Evolutionary conservation across 2,888 invertebrate genomes (phyloP), one percentile per base, ranked within the genome.

Genomic region (Cheilosia impressa): DNA sequence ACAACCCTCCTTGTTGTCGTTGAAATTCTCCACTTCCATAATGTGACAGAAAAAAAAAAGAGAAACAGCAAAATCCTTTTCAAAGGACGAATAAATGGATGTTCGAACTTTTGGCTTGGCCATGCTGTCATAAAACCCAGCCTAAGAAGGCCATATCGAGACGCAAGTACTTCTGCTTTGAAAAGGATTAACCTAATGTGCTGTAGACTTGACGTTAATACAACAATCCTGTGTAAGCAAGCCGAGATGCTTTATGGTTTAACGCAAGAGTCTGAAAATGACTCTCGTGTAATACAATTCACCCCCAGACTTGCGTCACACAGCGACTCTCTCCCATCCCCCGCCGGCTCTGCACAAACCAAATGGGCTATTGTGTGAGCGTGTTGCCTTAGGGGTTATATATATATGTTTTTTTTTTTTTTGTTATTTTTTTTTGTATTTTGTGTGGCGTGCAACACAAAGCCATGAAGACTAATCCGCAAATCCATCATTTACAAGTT

Each of bases 401-500:
- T 57, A 15, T 27, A 43, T 45, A 27, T 17, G 34, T 79, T 41
- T 53, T 27, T 47, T 19, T 27, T 47, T 24, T 47, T 38, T 19
- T 27, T 47, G 17, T 41, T 38, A 27, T 15, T 47, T 66, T 34
- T 47, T 22, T 52, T 22, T 24, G 45, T 24, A 41, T 60, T 52
- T 19, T 45, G 47, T 52, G 38, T 65, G 58, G 65, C 78, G 73
- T 69, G 60, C 69, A 79, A 75, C 79, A 75, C 52, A 84, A 84
- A 75, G 69, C 73, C 73, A 79, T 84, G 57, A 71, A 79, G 22
- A 52, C 84, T 84, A 84, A 84, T 84, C 79, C 84, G 65, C 55
- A 84, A 84, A 84, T 84, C 79, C 69, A 84, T 84, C 84, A 79
- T 75, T 84, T 84, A 69, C 75, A 79, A 75, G 79, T 60, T 84